phyloP scores from a whole-genome alignment of 2,113 vertebrate genomes.

The Anarrhichthys ocellatus region DNA sequence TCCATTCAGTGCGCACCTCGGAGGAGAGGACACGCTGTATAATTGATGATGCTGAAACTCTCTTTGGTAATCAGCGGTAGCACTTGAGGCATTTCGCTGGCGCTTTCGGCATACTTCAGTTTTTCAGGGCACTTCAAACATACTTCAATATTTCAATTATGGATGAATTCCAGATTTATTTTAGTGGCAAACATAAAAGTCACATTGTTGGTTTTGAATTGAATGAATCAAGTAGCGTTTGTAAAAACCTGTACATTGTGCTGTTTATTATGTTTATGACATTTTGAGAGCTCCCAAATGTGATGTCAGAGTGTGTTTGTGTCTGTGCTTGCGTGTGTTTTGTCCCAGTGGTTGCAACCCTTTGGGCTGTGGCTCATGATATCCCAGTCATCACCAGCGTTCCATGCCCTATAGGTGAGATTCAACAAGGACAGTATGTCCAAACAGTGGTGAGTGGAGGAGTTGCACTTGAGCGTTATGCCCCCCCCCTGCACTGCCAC shows the following conservation, averaged over 20 bases:
- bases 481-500: not conserved
- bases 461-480: constrained; percentile 1
- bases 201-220: constrained; percentile 20
- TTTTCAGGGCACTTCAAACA: constrained; percentile 39
- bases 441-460: constrained; percentile 3
- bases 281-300: constrained; percentile 6
- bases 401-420: constrained; percentile 9
- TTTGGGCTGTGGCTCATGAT: constrained; percentile 51
- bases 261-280: not conserved
- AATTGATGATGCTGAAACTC: constrained; percentile 60
- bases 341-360: constrained; percentile 12
- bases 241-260: not conserved
- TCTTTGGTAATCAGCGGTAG: constrained; percentile 54
- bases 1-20: constrained; percentile 34
- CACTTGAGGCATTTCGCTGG: constrained; percentile 39
- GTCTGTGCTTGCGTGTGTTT: not conserved
- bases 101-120: constrained; percentile 18
- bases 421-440: constrained; percentile 27
- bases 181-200: constrained; percentile 7
- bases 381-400: constrained; percentile 27
- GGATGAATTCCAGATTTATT: constrained; percentile 14
- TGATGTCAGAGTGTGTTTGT: constrained; percentile 15
- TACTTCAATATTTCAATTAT: constrained; percentile 16
- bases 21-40: constrained; percentile 39
- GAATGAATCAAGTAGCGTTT: not conserved